phyloP scores from a whole-genome alignment of 2,888 invertebrate species.

The Drosophila quinaria region DNA sequence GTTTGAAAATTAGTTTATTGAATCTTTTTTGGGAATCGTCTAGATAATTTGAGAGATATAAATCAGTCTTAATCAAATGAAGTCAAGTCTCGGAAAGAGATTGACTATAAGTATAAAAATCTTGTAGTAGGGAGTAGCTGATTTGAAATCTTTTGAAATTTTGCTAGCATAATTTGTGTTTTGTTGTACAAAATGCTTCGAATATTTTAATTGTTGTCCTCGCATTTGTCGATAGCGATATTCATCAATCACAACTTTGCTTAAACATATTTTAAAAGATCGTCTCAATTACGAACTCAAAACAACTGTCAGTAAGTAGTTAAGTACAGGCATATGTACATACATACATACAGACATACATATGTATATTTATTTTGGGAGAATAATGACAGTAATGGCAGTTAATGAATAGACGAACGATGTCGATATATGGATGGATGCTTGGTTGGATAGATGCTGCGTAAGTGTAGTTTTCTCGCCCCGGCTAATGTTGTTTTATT shows the following conservation, averaged over 20 bases:
- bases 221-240: conserved; percentile 12
- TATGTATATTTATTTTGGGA: conserved; percentile 3
- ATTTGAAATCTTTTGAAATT: neutral
- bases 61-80: neutral
- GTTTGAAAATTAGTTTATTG: neutral
- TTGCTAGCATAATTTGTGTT: neutral
- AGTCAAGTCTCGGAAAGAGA: neutral
- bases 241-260: conserved; percentile 46
- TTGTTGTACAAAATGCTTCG: neutral
- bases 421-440: conserved; percentile 31
- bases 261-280: conserved; percentile 19
- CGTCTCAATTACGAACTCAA: conserved; percentile 14
- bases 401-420: conserved; percentile 63
- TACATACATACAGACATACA: neutral
- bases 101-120: neutral
- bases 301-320: conserved; percentile 41
- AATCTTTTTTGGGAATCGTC: neutral
- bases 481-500: conserved; percentile 59
- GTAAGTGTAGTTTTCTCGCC: conserved; percentile 81
- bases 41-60: neutral
- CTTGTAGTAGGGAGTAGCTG: neutral
- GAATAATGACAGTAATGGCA: conserved; percentile 62
- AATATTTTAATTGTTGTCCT: conserved; percentile 12
- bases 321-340: conserved; percentile 6
- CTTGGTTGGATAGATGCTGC: conserved; percentile 40